Conservation (phyloP, 2,888 invertebrate species). For the Ganaspis brasiliensis region DNA sequence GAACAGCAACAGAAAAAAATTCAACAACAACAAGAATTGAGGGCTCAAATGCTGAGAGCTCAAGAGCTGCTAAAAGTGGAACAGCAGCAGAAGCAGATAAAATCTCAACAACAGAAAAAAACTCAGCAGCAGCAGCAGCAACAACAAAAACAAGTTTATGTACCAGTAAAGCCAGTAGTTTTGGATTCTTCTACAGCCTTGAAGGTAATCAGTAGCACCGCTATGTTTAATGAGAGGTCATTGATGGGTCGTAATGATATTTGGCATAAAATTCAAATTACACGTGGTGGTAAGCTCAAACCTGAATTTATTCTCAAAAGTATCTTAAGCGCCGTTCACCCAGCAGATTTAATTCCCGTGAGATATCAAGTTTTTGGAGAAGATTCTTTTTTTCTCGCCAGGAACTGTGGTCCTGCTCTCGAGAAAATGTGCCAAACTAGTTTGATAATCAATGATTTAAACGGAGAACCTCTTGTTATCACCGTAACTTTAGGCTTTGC, state of each 20-base stretch:
- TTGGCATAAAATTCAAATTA: constrained; percentile 75
- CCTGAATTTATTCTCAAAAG: constrained; percentile 79
- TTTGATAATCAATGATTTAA: constrained; percentile 75
- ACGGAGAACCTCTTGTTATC: constrained; percentile 73
- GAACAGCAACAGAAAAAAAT: neutral
- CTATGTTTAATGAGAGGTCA: constrained; percentile 70
- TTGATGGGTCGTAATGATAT: constrained; percentile 75
- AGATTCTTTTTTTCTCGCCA: constrained; percentile 80
- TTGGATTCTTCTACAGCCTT: constrained; percentile 70
- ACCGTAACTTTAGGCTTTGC: constrained; percentile 80
- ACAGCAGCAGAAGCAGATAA: neutral
- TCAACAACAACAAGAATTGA: constrained; percentile 11
- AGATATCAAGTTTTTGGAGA: constrained; percentile 76
- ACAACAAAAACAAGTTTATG: constrained; percentile 5
- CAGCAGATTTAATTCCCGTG: constrained; percentile 82
- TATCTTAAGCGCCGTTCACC: constrained; percentile 80
- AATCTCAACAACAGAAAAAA: constrained; percentile 1
- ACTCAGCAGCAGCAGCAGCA: neutral
- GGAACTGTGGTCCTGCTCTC: constrained; percentile 81
- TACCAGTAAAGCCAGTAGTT: constrained; percentile 53
- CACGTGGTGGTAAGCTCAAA: constrained; percentile 73
- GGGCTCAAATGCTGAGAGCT: neutral
- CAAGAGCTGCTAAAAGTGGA: neutral
- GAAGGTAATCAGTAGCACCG: constrained; percentile 67
- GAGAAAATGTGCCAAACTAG: constrained; percentile 81